Evolutionary conservation across 2,113 vertebrate species (phyloP).

Genomic region (Cottus gobio): DNA sequence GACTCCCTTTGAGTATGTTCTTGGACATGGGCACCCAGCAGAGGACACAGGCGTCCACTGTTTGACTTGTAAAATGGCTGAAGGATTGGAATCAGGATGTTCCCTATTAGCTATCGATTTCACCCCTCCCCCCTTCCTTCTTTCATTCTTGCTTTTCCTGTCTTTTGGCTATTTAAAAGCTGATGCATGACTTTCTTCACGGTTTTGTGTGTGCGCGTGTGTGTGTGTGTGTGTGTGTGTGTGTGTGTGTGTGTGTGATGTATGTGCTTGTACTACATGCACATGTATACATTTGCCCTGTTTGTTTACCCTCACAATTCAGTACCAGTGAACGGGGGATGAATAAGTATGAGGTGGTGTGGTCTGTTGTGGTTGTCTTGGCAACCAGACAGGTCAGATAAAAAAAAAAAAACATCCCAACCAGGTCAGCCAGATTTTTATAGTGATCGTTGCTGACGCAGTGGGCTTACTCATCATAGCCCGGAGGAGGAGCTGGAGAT

Average conservation of each 20-base stretch:
- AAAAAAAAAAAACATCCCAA: constrained; percentile 6
- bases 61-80: constrained; percentile 39
- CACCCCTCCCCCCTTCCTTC: neutral
- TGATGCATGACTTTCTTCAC: constrained; percentile 18
- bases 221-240: neutral
- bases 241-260: neutral
- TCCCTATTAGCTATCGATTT: constrained; percentile 19
- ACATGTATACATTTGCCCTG: neutral
- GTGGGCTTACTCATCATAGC: constrained; percentile 4
- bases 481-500: neutral
- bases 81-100: constrained; percentile 25
- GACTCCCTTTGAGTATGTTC: neutral
- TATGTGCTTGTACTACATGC: neutral
- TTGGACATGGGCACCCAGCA: neutral
- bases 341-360: neutral
- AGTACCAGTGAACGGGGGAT: neutral
- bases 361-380: constrained; percentile 12
- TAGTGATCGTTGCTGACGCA: neutral
- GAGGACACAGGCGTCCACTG: constrained; percentile 5
- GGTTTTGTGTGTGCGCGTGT: neutral
- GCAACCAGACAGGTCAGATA: constrained; percentile 21
- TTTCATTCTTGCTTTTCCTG: constrained; percentile 33
- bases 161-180: constrained; percentile 10
- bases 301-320: neutral
- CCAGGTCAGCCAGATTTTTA: constrained; percentile 2